Base-by-base conservation (phyloP, 2,797 vertebrate species). In the Nyctibius grandis region DNA sequence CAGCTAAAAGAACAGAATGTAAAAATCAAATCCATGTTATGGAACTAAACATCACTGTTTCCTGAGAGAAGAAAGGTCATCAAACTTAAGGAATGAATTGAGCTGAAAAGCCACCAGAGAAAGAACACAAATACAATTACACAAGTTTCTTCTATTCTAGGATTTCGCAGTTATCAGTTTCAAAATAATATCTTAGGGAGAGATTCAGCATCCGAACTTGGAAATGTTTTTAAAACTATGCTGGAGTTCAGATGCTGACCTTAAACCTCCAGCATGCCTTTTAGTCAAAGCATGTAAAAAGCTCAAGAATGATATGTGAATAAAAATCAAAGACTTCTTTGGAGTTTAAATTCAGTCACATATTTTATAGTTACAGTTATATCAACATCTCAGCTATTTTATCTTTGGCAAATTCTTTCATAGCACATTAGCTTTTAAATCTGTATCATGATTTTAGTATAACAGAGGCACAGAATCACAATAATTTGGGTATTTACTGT, bases 1-100 rank as follows among this genome's bases (percentile, higher is more conserved):
- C 96, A 99, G 97, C 99, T 99, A 93, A 74, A 91, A 88, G 53
- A 47, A 56, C 4, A 95, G 48, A 80, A 83, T 16, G 28, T 9
- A 17, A 54, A 64, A 74, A 77, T 34, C 14, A 93, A 90, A 69
- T 20, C 53, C 25, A 12, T 14, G 4, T 61, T 33, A 85, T 29
- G 33, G 47, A 95, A 85, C 16, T 53, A n/a, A 56, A 54, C 7
- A 80, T 18, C 13, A 29, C 8, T 72, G 12, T 22, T 74, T 82
- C 50, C 38, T 6, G 2, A 80, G 56, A 88, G 36, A 57, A 77
- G 17, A 51, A 90, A 84, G 5, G 34, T 38, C 48, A 80, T 42
- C 78, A 67, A 53, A 75, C 7, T 36, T 87, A 44, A 56, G 45
- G 47, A 91, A 78, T 4, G 8, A 69, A 67, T 15, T 60, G 23